phyloP scores from a whole-genome alignment of 2,113 vertebrate genomes.

The Chlamydotis undulata region DNA sequence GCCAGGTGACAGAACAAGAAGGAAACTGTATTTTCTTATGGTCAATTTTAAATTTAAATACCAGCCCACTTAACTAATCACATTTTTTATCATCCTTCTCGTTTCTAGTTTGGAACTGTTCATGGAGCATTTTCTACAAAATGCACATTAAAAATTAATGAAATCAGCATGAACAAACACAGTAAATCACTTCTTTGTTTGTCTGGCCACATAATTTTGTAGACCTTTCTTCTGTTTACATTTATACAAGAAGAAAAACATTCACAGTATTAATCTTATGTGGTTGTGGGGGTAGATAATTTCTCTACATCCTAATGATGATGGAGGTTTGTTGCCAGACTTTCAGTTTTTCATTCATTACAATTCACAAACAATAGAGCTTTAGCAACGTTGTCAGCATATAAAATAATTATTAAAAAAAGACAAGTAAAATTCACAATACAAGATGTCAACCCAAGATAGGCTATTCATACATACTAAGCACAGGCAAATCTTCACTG shows the following conservation, averaged over 20 bases:
- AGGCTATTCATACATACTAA: background rate
- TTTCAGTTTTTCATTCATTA: background rate
- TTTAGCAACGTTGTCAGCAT: background rate
- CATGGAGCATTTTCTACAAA: background rate
- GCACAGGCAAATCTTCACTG: background rate
- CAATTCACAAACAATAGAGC: background rate
- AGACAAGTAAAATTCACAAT: background rate
- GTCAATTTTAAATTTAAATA: background rate
- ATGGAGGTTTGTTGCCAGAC: background rate
- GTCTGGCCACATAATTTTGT: background rate
- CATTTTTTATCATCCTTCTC: background rate
- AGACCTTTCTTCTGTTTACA: conserved; percentile 2
- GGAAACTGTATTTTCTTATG: background rate
- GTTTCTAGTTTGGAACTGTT: background rate
- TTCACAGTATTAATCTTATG: background rate
- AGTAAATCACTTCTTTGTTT: background rate
- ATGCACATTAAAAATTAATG: background rate
- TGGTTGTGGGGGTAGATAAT: background rate
- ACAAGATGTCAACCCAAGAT: background rate
- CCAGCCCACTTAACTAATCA: background rate
- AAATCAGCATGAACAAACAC: background rate
- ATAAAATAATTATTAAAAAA: background rate
- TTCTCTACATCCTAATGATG: background rate
- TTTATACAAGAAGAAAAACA: background rate
- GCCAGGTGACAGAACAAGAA: background rate